Evolutionary conservation across 2,888 invertebrate genomes (phyloP), one percentile per base, ranked within the genome.

Genomic region (Aelia acuminata): DNA sequence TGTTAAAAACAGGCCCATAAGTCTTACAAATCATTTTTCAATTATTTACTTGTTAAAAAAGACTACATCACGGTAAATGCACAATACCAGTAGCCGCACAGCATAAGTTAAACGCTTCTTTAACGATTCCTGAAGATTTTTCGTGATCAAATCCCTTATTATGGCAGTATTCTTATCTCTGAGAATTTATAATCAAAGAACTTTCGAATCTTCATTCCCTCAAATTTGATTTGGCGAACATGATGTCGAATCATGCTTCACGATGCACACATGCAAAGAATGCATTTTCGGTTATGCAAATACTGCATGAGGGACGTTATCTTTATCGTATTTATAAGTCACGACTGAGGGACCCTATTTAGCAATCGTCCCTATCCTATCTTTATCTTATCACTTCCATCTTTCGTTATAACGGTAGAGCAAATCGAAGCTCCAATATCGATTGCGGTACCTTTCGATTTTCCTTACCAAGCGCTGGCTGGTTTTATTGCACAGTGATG

Each of bases 371-470:
- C 43, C 80, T 80, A 80, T 80, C 80, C 43, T 80, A 43, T 80
- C n/a, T 80, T 47, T 80, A 80, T 80, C 80, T 80, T 80, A 80
- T 80, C 80, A 80, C 7, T 13, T 10, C n/a, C 80, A 80, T 80
- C 80, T 80, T 80, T 22, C 10, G 43, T 43, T 47, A 47, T 80
- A 80, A 80, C 80, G 39, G 80, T 80, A 80, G 39, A 43, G 80
- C 80, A 80, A 80, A 80, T 80, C 80, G 10, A 43, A 35, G 31
- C 7, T 70, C 31, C 31, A 31, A 35, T 70, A 70, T 70, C 63
- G 31, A 35, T 35, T 70, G 63, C 63, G 63, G 7, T 70, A 20
- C 63, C 63, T 70, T 70, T 70, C 35, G 63, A 70, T 35, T 70
- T 20, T 1, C 63, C 63, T 70, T 35, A 15, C 35, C 35, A 18